Evolutionary conservation across 2,888 invertebrate species (phyloP).

Genomic region (Tetrapedia diversipes): DNA sequence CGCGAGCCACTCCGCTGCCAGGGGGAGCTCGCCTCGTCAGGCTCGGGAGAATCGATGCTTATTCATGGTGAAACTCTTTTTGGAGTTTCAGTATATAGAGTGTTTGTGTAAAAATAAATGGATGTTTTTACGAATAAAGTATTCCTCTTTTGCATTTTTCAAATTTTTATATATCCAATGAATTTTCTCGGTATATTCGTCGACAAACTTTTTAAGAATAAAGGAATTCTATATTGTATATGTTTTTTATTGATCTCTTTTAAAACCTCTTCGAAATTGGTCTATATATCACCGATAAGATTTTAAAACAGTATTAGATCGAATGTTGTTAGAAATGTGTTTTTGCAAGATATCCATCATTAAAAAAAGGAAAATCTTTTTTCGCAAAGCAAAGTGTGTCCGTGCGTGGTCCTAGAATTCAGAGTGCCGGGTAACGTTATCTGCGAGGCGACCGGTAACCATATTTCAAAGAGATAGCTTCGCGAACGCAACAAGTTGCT

Average conservation of each 20-base stretch:
- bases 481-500: constrained; percentile 68
- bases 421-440: constrained; percentile 51
- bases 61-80: neutral
- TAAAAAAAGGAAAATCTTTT: neutral
- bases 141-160: no score
- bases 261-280: no score
- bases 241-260: no score
- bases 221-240: no score
- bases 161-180: no score
- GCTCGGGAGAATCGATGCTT: neutral
- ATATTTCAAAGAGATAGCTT: constrained; percentile 74
- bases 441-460: constrained; percentile 44
- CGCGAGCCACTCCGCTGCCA: constrained; percentile 68
- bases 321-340: no score
- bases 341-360: neutral
- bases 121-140: no score
- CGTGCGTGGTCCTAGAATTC: constrained; percentile 39
- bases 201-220: no score
- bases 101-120: neutral
- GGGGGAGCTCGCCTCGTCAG: neutral
- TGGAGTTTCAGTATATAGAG: neutral
- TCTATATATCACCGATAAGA: no score
- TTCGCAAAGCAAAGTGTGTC: neutral
- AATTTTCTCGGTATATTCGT: no score
- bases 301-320: no score